phyloP scores from a whole-genome alignment of 2,797 vertebrate genomes.

The Sebastes dallii region DNA sequence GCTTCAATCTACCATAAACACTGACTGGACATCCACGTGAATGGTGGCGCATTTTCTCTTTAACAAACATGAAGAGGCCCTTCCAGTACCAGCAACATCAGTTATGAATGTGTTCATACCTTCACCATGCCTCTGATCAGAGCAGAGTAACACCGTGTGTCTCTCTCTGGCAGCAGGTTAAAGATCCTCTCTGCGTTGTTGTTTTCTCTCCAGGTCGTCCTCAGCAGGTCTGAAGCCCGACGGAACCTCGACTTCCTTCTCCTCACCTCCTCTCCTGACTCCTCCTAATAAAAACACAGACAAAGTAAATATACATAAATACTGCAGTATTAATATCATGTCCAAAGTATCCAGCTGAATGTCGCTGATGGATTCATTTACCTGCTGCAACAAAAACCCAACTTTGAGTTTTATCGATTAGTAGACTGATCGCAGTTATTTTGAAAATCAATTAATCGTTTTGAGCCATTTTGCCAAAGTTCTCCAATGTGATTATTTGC shows the following conservation, averaged over 20 bases:
- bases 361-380: not conserved
- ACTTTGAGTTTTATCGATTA: not conserved
- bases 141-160: conserved; percentile 86
- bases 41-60: too few relatives aligned
- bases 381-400: not conserved
- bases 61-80: not conserved
- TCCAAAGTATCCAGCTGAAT: not conserved
- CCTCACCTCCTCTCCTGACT: conserved; percentile 42
- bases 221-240: conserved; percentile 19
- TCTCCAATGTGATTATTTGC: not conserved
- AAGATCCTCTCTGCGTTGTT: conserved; percentile 95
- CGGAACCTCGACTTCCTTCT: conserved; percentile 27
- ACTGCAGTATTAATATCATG: not conserved
- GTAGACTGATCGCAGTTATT: not conserved
- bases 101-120: conserved; percentile 70
- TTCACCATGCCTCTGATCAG: conserved; percentile 96
- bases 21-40: too few relatives aligned
- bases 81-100: not conserved
- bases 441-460: not conserved
- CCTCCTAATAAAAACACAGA: conserved; percentile 40
- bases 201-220: conserved; percentile 82
- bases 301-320: not conserved
- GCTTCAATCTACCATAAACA: too few relatives aligned
- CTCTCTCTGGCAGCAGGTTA: conserved; percentile 89
- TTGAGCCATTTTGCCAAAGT: not conserved